These are phyloP conservation scores for Plebejus argus DNA, from an alignment of 2,888 invertebrate genomes.

Conservation along the genomic window DNA sequence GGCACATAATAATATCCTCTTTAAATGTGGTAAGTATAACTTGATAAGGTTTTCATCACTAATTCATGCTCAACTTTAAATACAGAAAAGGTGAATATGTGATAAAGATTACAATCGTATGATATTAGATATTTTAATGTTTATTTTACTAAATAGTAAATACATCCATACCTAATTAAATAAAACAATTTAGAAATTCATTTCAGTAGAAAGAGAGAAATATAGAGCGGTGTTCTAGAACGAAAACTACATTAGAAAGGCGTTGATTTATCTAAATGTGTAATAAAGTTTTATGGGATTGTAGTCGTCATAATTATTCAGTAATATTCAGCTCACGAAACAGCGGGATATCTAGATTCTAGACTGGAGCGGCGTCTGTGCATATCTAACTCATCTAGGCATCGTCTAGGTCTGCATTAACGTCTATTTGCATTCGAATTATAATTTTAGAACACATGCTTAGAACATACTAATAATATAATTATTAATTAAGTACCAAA, in stretches of 20 bases:
- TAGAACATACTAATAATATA: background rate
- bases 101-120: too few relatives aligned
- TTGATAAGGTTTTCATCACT: too few relatives aligned
- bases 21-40: too few relatives aligned
- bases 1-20: too few relatives aligned
- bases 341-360: conserved; percentile 43
- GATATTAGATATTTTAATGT: too few relatives aligned
- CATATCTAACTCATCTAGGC: conserved; percentile 17
- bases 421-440: background rate
- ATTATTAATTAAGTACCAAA: too few relatives aligned
- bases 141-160: too few relatives aligned
- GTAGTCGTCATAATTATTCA: conserved; percentile 40
- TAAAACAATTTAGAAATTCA: too few relatives aligned
- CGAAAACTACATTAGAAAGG: background rate
- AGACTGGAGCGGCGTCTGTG: background rate
- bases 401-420: background rate
- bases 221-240: background rate
- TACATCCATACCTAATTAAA: too few relatives aligned
- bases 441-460: background rate
- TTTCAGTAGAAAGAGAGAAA: background rate
- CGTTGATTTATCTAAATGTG: conserved; percentile 19
- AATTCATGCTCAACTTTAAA: too few relatives aligned
- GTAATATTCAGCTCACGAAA: conserved; percentile 37
- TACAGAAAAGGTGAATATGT: too few relatives aligned
- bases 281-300: conserved; percentile 24